Evolutionary conservation across 2,113 vertebrate genomes (phyloP).

Genomic region (Tor tambroides): DNA sequence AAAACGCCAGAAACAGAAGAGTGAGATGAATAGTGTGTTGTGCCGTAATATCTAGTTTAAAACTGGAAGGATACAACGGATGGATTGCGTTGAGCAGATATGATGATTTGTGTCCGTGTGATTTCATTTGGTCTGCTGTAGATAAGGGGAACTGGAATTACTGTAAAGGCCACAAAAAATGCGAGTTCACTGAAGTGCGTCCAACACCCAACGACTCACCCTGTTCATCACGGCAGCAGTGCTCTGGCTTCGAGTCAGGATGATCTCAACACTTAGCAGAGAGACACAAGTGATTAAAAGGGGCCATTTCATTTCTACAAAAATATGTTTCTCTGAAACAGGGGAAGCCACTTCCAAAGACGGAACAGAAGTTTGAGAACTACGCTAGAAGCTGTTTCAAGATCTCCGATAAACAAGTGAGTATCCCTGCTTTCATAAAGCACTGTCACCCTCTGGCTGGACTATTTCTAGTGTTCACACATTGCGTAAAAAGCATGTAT

Average conservation of each 20-base stretch:
- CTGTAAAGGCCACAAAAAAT: conserved; percentile 43
- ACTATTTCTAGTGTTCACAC: not conserved
- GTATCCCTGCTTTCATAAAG: conserved; percentile 44
- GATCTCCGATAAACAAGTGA: conserved; percentile 76
- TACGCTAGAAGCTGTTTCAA: conserved; percentile 72
- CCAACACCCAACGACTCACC: conserved; percentile 35
- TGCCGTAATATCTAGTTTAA: conserved; percentile 11
- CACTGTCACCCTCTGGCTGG: not conserved
- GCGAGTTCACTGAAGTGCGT: conserved; percentile 16
- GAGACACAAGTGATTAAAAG: conserved; percentile 49
- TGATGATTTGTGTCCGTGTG: conserved; percentile 44
- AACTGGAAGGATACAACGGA: conserved; percentile 30
- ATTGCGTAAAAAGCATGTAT: not conserved
- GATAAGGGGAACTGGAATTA: conserved; percentile 51
- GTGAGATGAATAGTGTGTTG: not conserved
- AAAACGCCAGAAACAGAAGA: not conserved
- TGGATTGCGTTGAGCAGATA: conserved; percentile 23
- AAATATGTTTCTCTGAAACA: conserved; percentile 56
- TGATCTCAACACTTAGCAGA: conserved; percentile 49
- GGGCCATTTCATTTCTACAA: conserved; percentile 25
- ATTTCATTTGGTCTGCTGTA: conserved; percentile 42
- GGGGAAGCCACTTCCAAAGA: conserved; percentile 77
- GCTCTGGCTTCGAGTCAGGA: conserved; percentile 46
- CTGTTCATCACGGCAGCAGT: conserved; percentile 44
- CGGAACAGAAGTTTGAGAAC: conserved; percentile 81